These are phyloP conservation scores for Luscinia megarhynchos DNA, from an alignment of 2,797 vertebrate genomes.

Conservation along the genomic window DNA sequence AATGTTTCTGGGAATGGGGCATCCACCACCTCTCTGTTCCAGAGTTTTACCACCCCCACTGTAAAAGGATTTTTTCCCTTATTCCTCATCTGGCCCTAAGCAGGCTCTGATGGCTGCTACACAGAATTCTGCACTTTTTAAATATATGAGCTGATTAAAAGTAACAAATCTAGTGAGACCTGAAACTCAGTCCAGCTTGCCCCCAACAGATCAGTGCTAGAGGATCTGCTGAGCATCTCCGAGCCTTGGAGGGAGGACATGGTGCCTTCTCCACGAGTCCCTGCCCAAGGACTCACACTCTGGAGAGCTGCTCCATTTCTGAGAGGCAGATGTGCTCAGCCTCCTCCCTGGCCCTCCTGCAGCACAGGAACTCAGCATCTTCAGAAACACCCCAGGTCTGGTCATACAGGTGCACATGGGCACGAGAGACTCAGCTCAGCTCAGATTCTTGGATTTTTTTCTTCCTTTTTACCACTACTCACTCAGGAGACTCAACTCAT, in stretches of 20 bases:
- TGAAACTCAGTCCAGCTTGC: background rate
- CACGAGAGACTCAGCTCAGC: background rate
- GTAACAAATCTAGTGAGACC: background rate
- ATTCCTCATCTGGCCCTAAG: background rate
- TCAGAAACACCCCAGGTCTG: background rate
- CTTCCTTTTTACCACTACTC: background rate
- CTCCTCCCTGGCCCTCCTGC: background rate
- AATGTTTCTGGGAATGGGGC: background rate
- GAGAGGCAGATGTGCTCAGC: background rate
- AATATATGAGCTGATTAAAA: background rate
- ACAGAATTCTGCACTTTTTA: background rate
- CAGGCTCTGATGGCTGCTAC: background rate
- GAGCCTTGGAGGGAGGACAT: background rate
- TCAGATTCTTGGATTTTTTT: background rate
- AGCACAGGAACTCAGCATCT: fast-evolving
- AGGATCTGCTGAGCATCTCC: background rate
- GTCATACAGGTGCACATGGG: fast-evolving
- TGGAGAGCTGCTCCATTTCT: background rate
- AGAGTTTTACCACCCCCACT: background rate
- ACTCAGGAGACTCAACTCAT: background rate
- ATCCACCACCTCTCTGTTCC: background rate
- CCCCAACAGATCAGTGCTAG: background rate
- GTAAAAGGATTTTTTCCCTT: background rate
- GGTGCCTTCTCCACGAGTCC: background rate
- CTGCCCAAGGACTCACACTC: background rate